A percentile compares a stretch with the other conserved stretches of the same genome.
phyloP scores from a whole-genome alignment of 2,113 vertebrate genomes.

The Mellivora capensis region DNA sequence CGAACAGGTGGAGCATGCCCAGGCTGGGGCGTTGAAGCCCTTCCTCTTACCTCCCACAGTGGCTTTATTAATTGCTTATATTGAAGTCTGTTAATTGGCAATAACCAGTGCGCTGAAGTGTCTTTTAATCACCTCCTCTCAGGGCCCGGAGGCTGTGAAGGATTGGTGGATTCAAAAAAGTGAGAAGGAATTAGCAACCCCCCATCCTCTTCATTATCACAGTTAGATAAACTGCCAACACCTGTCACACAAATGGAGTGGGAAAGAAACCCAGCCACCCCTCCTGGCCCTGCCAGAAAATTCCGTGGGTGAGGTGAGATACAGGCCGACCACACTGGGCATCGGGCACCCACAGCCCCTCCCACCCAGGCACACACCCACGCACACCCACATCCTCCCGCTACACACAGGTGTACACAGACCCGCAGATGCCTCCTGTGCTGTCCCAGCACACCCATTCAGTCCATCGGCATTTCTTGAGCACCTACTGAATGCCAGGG shows the following conservation, averaged over 20 bases:
- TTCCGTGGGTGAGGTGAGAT: background rate
- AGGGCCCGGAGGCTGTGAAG: slow-evolving; percentile 42
- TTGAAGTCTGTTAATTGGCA: slow-evolving; percentile 71
- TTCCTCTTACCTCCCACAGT: background rate
- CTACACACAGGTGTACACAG: no score
- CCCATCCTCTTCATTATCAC: slow-evolving; percentile 23
- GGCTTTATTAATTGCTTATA: slow-evolving; percentile 76
- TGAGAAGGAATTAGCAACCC: slow-evolving; percentile 47
- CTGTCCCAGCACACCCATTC: accelerated
- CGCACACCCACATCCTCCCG: no score
- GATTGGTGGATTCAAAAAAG: slow-evolving; percentile 59
- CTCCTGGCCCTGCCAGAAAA: background rate
- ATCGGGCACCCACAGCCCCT: background rate
- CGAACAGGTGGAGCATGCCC: background rate
- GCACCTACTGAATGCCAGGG: no score
- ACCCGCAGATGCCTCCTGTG: background rate
- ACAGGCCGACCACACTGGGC: background rate
- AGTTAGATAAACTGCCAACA: slow-evolving; percentile 60
- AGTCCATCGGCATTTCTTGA: background rate
- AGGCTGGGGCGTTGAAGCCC: background rate
- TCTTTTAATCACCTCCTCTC: slow-evolving; percentile 71
- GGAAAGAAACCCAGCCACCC: background rate
- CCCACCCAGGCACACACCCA: accelerated
- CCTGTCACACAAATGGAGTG: slow-evolving; percentile 6
- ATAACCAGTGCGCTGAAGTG: slow-evolving; percentile 41